Base-by-base conservation (phyloP, 2,797 vertebrate genomes). In the Delichon dasypus region DNA sequence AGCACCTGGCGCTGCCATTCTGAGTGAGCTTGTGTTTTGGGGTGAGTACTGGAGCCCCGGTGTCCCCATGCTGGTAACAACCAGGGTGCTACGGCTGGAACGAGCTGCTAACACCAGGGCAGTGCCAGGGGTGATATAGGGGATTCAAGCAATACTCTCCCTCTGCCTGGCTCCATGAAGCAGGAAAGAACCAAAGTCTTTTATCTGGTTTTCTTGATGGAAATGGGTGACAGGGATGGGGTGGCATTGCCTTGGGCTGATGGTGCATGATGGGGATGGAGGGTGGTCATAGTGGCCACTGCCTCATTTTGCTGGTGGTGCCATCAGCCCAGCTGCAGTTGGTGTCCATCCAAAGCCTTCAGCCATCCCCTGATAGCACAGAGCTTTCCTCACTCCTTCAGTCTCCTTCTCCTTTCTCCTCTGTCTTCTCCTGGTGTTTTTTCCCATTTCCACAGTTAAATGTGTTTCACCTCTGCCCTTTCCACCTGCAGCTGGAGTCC, bases 1-100 rank as follows among this genome's bases (percentile, higher is more conserved):
- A 3, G 68, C 3, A 8, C 50, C 16, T 0, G 0, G 34, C 2
- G 2, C 30, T 50, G 45, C 70, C 55, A 51, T 81, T 55, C 36
- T 27, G 42, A 64, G 42, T 61, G 19, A 16, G 18, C 32, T 62
- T 16, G 51, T 78, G 71, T 66, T 19, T 4, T 6, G 36, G 29
- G 22, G 9, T 55, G 34, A 83, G 50, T 34, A 64, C 42, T 29
- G 21, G 38, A 32, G n/a, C 16, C 51, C 50, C 13, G 2, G 57
- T 3, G 8, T 20, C 57, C 38, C 58, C 14, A 3, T 1, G 12
- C 27, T 0, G 2, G 16, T 78, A 88, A 79, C 32, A 75, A 67
- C 53, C 21, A 40, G 19, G 5, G n/a, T 5, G 29, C 64, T 64
- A 3, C 26, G 42, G 67, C 27, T 64, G 68, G 73, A 79, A 79